Evolutionary conservation across 2,797 vertebrate species (phyloP), one percentile per base, ranked within the genome.

Genomic region (Chromobotia macracanthus): DNA sequence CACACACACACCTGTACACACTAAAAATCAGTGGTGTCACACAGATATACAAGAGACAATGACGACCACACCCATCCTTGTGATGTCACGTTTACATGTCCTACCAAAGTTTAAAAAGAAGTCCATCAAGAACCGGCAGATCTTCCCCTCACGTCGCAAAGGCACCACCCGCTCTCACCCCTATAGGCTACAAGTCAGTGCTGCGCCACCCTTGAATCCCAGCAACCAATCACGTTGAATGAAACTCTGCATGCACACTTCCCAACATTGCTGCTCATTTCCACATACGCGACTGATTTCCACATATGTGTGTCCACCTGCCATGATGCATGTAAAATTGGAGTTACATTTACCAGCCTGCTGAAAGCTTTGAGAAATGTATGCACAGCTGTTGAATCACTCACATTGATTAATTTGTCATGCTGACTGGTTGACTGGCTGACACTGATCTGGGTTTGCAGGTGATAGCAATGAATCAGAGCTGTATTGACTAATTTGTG

Each of bases 181-280:
- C 0, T 90, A 86, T 77, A 86, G 87, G 80, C 88, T 92, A 50
- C 90, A 94, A 91, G 86, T 94, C 91, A 93, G 89, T 94, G 80
- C 44, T 64, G 53, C 75, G 56, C 73, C 11, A 68, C 48, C 66
- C 1, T 23, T 72, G 11, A 67, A 41, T 56, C n/a, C n/a, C 67
- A 72, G 19, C 21, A 58, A 75, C 70, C 73, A 79, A 80, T 84
- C 84, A 75, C 9, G 2, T 74, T 11, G 3, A 21, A 51, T 65
- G 35, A 64, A 23, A 77, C 76, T 56, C 63, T 70, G 63, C 74
- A 66, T 71, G 75, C n/a, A 10, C 56, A 44, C 4, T 25, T 2
- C 77, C 53, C 16, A 74, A 51, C 66, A 87, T 88, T 78, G 80
- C 67, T 75, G 72, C 50, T 75, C n/a, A n/a, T n/a, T n/a, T n/a